These are phyloP conservation scores for Wiebesia pumilae DNA, from an alignment of 1,140 invertebrate genomes.

Conservation along the genomic window DNA sequence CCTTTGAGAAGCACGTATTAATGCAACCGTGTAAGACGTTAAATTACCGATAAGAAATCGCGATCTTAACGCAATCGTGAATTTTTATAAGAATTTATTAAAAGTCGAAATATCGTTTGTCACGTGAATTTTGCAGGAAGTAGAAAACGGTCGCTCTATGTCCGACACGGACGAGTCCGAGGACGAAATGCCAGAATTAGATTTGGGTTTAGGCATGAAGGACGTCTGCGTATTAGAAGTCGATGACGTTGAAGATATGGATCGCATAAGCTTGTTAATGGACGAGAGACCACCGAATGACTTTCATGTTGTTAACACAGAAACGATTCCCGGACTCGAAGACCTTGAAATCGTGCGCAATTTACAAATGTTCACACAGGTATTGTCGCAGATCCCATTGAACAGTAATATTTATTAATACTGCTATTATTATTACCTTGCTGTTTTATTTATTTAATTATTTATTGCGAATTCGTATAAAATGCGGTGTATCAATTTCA, in stretches of 20 bases:
- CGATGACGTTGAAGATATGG: constrained; percentile 90
- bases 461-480: no score
- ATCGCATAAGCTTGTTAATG: constrained; percentile 85
- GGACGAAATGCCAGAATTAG: constrained; percentile 84
- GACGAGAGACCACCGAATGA: constrained; percentile 86
- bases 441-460: no score
- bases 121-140: constrained; percentile 64
- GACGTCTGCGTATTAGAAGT: constrained; percentile 90
- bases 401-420: no score
- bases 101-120: background rate
- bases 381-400: no score
- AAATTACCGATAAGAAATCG: no score
- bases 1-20: no score
- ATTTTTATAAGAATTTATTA: no score
- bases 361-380: constrained; percentile 91
- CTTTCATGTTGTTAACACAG: constrained; percentile 90
- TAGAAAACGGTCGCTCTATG: constrained; percentile 68
- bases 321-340: constrained; percentile 84
- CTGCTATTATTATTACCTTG: no score
- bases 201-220: constrained; percentile 86
- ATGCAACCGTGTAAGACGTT: no score
- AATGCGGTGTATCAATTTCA: no score
- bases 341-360: constrained; percentile 82
- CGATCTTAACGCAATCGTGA: no score
- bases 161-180: constrained; percentile 83